Evolutionary conservation across 2,888 invertebrate species (phyloP).

Genomic region (Rhyacophila evoluta): DNA sequence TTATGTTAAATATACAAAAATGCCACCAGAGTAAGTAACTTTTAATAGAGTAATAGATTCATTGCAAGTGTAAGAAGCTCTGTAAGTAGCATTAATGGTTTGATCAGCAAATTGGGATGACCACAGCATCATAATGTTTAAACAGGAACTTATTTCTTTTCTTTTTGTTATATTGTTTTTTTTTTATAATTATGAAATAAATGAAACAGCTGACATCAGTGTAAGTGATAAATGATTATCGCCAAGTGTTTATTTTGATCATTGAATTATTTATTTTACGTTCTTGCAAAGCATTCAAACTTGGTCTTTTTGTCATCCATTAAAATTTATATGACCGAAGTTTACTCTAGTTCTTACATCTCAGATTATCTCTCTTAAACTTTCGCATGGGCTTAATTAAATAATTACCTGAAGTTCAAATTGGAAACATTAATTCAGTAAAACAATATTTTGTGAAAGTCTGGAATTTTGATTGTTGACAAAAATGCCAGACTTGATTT

Average conservation of each 20-base stretch:
- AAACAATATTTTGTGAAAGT: too few species aligned
- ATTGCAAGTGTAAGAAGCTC: conserved; percentile 31
- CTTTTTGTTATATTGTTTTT: background rate
- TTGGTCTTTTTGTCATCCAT: conserved; percentile 8
- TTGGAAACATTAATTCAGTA: too few species aligned
- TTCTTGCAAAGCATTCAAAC: background rate
- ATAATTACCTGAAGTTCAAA: too few species aligned
- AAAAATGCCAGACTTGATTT: background rate
- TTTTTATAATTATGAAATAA: background rate
- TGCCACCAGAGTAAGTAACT: conserved; percentile 2
- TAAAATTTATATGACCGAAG: background rate
- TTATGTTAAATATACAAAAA: background rate
- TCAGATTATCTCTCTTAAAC: too few species aligned
- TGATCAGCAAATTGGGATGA: background rate
- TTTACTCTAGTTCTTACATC: too few species aligned
- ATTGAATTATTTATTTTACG: background rate
- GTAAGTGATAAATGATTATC: background rate
- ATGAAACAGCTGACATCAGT: background rate
- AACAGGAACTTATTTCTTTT: background rate
- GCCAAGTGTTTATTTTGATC: background rate
- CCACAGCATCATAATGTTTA: conserved; percentile 3
- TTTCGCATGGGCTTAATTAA: too few species aligned
- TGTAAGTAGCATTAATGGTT: conserved; percentile 40
- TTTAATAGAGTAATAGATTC: background rate
- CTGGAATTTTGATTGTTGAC: conserved; percentile 12